Base-by-base conservation (phyloP, 2,888 invertebrate species). In the Tetropium fuscum region DNA sequence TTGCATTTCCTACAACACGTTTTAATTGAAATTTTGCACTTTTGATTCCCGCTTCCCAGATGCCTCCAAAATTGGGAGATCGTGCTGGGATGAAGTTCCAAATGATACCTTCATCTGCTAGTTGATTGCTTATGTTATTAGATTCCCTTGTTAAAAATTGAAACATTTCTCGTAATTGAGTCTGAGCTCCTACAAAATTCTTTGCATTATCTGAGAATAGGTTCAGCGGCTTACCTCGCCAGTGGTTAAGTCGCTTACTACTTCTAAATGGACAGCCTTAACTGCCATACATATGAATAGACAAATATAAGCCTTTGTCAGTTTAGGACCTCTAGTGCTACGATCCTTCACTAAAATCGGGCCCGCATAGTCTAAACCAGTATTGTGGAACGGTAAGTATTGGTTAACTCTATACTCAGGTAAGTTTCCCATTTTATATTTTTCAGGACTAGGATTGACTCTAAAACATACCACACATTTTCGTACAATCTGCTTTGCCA, bases 331-430 rank as follows among this genome's bases (percentile, higher is more conserved):
- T 20, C 56, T 32, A 11, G 36, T 25, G 7, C 43, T 55, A 7
- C 36, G 19, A 18, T 62, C 55, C 7, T 44, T 58, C 3, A 44
- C 18, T 16, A 43, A 10, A 38, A 60, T 25, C 25, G 47, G 60
- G 13, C 53, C 60, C 5, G 60, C 60, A 38, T 38, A 56, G 27
- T 60, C 59, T 18, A 56, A n/a, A 18, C 58, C 54, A 2, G 44
- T 48, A 30, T 56, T 43, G 2, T 30, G 13, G 43, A 64, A 59
- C 3, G 57, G 49, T 10, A 47, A 15, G 15, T 7, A n/a, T 13
- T 38, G 54, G 15, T 30, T 54, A 8, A 54, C 44, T 8, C 54
- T 27, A 19, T 19, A 20, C 6, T n/a, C 34, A 11, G 47, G 47
- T 25, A 55, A 47, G 16, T 55, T 55, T n/a, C 38, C 56, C 56